Evolutionary conservation across 2,113 vertebrate species (phyloP), one percentile per base, ranked within the genome.

Genomic region (Isurus oxyrinchus): DNA sequence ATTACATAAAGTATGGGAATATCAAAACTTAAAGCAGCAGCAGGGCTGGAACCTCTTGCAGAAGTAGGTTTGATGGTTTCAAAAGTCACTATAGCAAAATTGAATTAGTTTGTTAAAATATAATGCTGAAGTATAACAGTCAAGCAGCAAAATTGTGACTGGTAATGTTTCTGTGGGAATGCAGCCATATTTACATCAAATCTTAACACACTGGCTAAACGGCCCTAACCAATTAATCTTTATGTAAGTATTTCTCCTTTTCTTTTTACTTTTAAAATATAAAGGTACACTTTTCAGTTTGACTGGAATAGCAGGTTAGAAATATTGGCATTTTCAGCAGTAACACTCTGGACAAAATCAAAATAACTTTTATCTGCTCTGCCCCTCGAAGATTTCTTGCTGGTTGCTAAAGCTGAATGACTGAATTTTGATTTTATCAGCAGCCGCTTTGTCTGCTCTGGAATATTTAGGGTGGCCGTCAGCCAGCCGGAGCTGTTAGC

Each of bases 401-500:
- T n/a, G 59, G 5, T 94, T 63, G 2, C 19, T 94, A 19, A 61
- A 40, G 57, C 5, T 94, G 59, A 23, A 40, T 40, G 90, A 7
- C 35, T 63, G 57, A 4, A 19, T 35, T 63, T 40, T 1, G 31
- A 94, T 94, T 21, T 94, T 94, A 94, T 94, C 90, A 94, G 59
- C 35, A 94, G 59, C 59, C 6, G 21, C 90, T 94, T 40, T 94
- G 59, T 94, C 61, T 63, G 27, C 1, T 40, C 0, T 63, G 90
- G 59, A 94, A 40, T 94, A 35, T 94, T 94, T 94, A 23, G 90
- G 14, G 35, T 94, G 90, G 90, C 90, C 35, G 63, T 94, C 90
- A 63, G 59, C 90, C 90, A 94, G 19, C 16, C 35, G 23, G 90
- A 0, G 16, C n/a, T 63, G 90, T 6, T 63, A 40, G 61, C 57